These are phyloP conservation scores for Cheumatopsyche charites DNA, from an alignment of 1,140 invertebrate genomes.

Conservation along the genomic window DNA sequence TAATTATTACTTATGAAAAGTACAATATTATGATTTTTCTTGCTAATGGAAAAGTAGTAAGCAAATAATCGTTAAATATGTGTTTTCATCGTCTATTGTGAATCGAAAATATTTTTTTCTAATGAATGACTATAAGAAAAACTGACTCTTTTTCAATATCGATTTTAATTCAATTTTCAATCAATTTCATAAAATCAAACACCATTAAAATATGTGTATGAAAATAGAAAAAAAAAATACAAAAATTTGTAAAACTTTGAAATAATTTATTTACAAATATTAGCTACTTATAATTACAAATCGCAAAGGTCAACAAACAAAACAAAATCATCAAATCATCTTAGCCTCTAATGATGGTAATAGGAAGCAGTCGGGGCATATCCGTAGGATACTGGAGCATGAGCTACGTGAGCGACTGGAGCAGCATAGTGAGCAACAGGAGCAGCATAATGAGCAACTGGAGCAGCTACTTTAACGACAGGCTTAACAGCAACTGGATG, in stretches of 20 bases:
- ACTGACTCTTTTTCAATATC: too few relatives aligned
- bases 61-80: too few relatives aligned
- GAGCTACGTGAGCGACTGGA: constrained; percentile 48
- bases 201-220: too few relatives aligned
- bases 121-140: too few relatives aligned
- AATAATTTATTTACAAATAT: constrained; percentile 32
- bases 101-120: too few relatives aligned
- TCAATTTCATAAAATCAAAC: too few relatives aligned
- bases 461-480: constrained; percentile 51
- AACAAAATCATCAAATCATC: not conserved
- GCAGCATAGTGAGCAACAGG: constrained; percentile 48
- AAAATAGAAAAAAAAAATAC: too few relatives aligned
- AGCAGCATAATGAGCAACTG: constrained; percentile 35
- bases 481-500: constrained; percentile 54
- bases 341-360: constrained; percentile 20
- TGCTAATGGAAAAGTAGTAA: too few relatives aligned
- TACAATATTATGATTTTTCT: too few relatives aligned
- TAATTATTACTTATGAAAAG: too few relatives aligned
- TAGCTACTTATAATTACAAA: constrained; percentile 39
- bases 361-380: constrained; percentile 47
- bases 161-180: too few relatives aligned
- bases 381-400: constrained; percentile 40
- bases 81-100: too few relatives aligned
- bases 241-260: not conserved
- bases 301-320: not conserved